A percentile compares a stretch with the other conserved stretches of the same genome.
Evolutionary conservation across 1,140 invertebrate genomes (phyloP).

Genomic region (Drosophila jambulina): DNA sequence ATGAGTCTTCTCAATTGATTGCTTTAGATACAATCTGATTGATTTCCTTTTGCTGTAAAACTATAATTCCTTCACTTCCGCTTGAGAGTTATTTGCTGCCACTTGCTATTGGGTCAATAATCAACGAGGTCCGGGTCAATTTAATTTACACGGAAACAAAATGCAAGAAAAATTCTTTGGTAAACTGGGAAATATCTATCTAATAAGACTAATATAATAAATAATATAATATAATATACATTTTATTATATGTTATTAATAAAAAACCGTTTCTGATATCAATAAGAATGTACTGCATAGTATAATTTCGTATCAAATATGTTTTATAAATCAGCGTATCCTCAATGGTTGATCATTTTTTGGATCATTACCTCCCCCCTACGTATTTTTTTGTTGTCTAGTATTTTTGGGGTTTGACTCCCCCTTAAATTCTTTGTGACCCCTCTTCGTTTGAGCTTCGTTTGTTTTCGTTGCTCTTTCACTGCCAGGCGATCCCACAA

Average conservation of each 20-base stretch:
- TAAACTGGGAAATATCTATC: neutral
- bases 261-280: neutral
- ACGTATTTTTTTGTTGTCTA: neutral
- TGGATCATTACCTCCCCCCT: neutral
- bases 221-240: neutral
- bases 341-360: constrained; percentile 2
- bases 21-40: constrained; percentile 16
- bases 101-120: constrained; percentile 36
- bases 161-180: too few species aligned
- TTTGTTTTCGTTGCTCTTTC: constrained; percentile 47
- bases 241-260: too few species aligned
- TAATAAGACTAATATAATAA: too few species aligned
- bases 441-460: constrained; percentile 8
- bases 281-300: neutral
- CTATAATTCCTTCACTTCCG: constrained; percentile 40
- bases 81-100: constrained; percentile 30
- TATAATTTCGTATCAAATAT: neutral
- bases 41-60: constrained; percentile 27
- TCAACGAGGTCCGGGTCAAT: constrained; percentile 12
- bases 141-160: neutral
- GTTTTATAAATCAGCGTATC: neutral
- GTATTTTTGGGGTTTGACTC: neutral
- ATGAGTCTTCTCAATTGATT: constrained; percentile 20
- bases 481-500: constrained; percentile 43
- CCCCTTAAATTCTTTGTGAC: neutral